Evolutionary conservation across 2,797 vertebrate genomes (phyloP).

Genomic region (Notolabrus celidotus): DNA sequence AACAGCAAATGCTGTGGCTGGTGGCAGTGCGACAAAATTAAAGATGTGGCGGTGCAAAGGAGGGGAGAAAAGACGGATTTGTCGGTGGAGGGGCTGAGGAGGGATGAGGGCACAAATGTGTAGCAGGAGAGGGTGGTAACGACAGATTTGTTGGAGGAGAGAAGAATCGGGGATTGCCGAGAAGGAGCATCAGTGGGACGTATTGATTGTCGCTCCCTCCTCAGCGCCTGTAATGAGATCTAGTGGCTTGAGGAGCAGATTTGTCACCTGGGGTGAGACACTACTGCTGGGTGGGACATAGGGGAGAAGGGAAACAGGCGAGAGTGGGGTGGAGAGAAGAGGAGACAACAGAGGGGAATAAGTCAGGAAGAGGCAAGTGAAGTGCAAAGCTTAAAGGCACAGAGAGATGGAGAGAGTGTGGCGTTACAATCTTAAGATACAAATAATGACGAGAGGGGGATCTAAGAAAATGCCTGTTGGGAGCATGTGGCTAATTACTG

Average conservation of each 20-base stretch:
- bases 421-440: conserved; percentile 44
- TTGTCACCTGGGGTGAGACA: conserved; percentile 60
- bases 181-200: conserved; percentile 29
- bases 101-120: conserved; percentile 4
- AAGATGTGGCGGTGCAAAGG: conserved; percentile 33
- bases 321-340: too few relatives aligned
- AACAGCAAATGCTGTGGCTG: conserved; percentile 49
- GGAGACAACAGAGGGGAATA: conserved; percentile 1
- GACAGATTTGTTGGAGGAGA: conserved; percentile 15
- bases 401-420: conserved; percentile 17
- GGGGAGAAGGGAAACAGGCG: neutral
- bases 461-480: conserved; percentile 72
- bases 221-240: conserved; percentile 70
- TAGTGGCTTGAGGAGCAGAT: conserved; percentile 63
- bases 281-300: conserved; percentile 5
- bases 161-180: conserved; percentile 42
- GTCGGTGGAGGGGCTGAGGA: neutral
- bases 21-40: conserved; percentile 58
- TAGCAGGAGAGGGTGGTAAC: conserved; percentile 9
- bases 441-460: conserved; percentile 67
- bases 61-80: conserved; percentile 3
- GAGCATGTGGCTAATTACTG: conserved; percentile 78
- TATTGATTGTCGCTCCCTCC: conserved; percentile 68
- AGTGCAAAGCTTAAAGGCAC: conserved; percentile 18
- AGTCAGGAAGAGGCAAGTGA: neutral